A percentile compares a stretch with the other conserved stretches of the same genome.
Conservation (phyloP, 2,888 invertebrate genomes). For the Argyresthia albistria region DNA sequence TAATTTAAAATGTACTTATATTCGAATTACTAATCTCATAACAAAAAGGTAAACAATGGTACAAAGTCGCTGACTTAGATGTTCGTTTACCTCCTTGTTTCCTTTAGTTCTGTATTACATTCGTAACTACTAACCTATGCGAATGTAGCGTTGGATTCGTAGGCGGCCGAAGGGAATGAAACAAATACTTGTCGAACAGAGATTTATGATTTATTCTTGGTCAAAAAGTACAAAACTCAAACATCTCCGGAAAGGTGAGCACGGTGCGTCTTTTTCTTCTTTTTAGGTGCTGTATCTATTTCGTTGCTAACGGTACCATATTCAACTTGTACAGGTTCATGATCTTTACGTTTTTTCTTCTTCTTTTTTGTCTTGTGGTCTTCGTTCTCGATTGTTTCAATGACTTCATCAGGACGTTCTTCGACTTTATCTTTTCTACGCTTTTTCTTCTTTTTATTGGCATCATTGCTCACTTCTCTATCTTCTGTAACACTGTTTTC, state of each 20-base stretch:
- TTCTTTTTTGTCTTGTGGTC: conserved; percentile 2
- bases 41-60: too few species aligned
- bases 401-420: conserved; percentile 16
- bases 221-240: too few species aligned
- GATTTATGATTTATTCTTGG: too few species aligned
- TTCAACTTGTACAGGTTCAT: conserved; percentile 5
- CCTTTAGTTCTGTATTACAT: too few species aligned
- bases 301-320: neutral
- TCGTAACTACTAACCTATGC: too few species aligned
- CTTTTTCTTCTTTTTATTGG: conserved; percentile 16
- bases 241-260: neutral
- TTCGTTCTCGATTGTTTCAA: conserved; percentile 7
- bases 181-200: too few species aligned
- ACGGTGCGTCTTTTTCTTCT: conserved; percentile 3
- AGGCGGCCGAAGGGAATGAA: too few species aligned
- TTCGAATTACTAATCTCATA: too few species aligned
- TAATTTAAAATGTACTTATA: too few species aligned
- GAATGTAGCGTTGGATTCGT: too few species aligned
- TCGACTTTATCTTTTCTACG: conserved; percentile 27
- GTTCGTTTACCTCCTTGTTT: too few species aligned
- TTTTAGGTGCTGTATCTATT: neutral
- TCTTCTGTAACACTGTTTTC: conserved; percentile 5
- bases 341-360: conserved; percentile 8
- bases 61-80: too few species aligned
- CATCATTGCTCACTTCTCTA: conserved; percentile 17